Evolutionary conservation across 1,140 invertebrate genomes (phyloP).

Genomic region (Triops cancriformis): DNA sequence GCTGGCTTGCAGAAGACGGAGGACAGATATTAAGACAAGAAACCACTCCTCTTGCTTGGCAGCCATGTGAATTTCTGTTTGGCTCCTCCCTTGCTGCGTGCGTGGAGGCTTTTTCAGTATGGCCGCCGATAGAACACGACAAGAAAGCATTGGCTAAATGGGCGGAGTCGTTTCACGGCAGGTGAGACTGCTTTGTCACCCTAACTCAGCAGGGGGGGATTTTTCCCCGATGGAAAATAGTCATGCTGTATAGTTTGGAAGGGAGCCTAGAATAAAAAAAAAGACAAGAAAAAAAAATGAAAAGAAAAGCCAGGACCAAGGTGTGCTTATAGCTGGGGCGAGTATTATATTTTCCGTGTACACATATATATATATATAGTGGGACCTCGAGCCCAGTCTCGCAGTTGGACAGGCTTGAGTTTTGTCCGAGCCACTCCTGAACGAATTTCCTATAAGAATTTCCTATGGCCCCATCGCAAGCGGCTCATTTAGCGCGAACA

Average conservation of each 20-base stretch:
- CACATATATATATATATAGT: not conserved
- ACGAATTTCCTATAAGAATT: conserved; percentile 1
- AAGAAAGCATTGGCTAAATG: conserved; percentile 10
- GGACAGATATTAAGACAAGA: not conserved
- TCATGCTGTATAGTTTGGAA: conserved; percentile 11
- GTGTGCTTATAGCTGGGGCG: not conserved
- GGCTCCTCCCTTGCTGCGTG: not conserved
- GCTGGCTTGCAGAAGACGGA: not conserved
- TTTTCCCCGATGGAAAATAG: conserved; percentile 8
- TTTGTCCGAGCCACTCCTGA: conserved; percentile 4
- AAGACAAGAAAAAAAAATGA: not conserved
- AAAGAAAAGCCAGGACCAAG: not conserved
- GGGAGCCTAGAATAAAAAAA: not conserved
- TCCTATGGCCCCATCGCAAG: not conserved
- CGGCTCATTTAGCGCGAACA: not conserved
- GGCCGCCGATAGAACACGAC: not conserved
- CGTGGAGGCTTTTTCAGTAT: conserved; percentile 6
- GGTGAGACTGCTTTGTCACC: conserved; percentile 12
- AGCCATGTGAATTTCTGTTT: conserved; percentile 9
- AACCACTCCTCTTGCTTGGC: conserved; percentile 9
- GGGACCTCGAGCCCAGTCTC: not conserved
- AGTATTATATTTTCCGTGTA: not conserved
- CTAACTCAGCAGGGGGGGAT: conserved; percentile 10
- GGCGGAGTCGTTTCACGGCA: conserved; percentile 6
- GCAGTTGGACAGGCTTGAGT: conserved; percentile 8